phyloP scores from a whole-genome alignment of 2,888 invertebrate species.

The Torymus aiolomorphi region DNA sequence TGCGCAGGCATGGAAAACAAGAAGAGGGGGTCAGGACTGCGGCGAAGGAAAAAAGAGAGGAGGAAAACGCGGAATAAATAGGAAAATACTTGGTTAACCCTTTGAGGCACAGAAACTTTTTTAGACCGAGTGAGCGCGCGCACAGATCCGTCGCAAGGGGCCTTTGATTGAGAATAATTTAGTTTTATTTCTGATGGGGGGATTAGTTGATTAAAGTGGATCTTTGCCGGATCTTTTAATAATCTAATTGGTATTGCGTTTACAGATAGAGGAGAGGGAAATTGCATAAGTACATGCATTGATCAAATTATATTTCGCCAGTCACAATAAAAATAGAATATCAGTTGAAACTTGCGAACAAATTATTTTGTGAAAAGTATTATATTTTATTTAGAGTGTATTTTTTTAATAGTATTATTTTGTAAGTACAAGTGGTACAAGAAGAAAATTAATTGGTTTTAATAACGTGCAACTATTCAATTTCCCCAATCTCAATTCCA shows the following conservation, averaged over 20 bases:
- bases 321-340: too few relatives aligned
- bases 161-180: conserved; percentile 5
- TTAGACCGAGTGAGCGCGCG: not conserved
- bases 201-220: conserved; percentile 5
- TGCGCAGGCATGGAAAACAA: not conserved
- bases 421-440: too few relatives aligned
- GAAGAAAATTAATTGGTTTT: too few relatives aligned
- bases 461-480: too few relatives aligned
- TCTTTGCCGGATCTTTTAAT: not conserved
- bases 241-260: not conserved
- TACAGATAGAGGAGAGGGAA: not conserved
- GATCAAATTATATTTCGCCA: too few relatives aligned
- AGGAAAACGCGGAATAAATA: conserved; percentile 21
- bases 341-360: too few relatives aligned
- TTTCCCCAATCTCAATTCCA: too few relatives aligned
- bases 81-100: conserved; percentile 27
- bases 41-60: conserved; percentile 3
- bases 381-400: too few relatives aligned
- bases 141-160: not conserved
- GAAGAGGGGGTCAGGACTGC: not conserved
- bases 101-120: conserved; percentile 16
- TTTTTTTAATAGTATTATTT: too few relatives aligned
- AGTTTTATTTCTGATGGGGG: not conserved
- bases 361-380: too few relatives aligned
- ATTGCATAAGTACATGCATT: too few relatives aligned